Percentiles rank a stretch among this genome's conserved stretches.
These are phyloP conservation scores for Schlechtendalia chinensis DNA, from an alignment of 1,140 invertebrate species.

Conservation along the genomic window DNA sequence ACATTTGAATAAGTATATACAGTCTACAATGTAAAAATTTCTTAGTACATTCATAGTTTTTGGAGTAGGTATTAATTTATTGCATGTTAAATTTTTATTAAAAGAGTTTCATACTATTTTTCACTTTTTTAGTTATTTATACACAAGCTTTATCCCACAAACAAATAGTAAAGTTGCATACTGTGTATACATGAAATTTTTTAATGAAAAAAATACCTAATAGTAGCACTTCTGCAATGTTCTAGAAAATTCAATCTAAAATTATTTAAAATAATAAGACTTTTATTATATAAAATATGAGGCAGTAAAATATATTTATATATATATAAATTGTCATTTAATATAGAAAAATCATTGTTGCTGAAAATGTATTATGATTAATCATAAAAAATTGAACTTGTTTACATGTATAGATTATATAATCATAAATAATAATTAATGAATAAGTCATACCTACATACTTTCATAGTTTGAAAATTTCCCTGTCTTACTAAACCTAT, in stretches of 20 bases:
- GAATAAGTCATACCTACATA: background rate
- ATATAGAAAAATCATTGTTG: too few relatives aligned
- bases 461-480: background rate
- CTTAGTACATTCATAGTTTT: too few relatives aligned
- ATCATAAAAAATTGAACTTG: background rate
- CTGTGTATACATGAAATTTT: background rate
- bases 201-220: constrained; percentile 11
- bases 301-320: too few relatives aligned
- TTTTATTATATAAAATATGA: too few relatives aligned
- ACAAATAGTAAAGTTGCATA: constrained; percentile 20
- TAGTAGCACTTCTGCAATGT: constrained; percentile 9
- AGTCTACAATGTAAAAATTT: too few relatives aligned
- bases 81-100: too few relatives aligned
- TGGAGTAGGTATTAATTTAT: too few relatives aligned
- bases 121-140: background rate
- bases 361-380: background rate
- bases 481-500: background rate
- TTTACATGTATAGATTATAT: background rate
- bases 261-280: constrained; percentile 20
- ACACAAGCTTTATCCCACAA: constrained; percentile 7
- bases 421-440: background rate
- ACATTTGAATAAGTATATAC: too few relatives aligned
- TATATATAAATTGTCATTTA: background rate
- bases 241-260: constrained; percentile 13
- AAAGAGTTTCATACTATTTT: background rate